phyloP scores from a whole-genome alignment of 2,888 invertebrate species.

The Troides oblongomaculatus region DNA sequence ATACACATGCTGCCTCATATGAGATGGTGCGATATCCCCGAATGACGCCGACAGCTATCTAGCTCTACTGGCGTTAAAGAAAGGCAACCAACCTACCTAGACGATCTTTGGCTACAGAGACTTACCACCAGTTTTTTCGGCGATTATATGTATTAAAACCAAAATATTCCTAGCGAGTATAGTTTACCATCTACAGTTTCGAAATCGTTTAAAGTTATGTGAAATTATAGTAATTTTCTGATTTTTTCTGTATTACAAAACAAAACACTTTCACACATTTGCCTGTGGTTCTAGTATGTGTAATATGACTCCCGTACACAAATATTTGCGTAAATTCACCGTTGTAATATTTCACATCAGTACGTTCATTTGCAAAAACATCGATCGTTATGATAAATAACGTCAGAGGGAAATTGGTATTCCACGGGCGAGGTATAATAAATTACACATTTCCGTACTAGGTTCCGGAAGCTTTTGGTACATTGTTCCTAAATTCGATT shows the following conservation, averaged over 20 bases:
- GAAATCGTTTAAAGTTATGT: too few relatives aligned
- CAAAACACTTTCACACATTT: too few relatives aligned
- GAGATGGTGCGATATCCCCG: not conserved
- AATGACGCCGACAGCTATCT: not conserved
- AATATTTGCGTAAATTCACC: too few relatives aligned
- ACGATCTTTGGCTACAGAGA: too few relatives aligned
- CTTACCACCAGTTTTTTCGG: too few relatives aligned
- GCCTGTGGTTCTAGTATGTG: too few relatives aligned
- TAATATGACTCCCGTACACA: too few relatives aligned
- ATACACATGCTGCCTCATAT: not conserved
- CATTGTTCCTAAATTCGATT: not conserved
- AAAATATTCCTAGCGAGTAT: too few relatives aligned
- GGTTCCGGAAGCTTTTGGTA: slow-evolving; percentile 2
- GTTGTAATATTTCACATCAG: slow-evolving; percentile 9
- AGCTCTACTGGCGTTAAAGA: not conserved
- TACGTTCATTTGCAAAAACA: slow-evolving; percentile 23
- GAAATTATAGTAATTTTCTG: too few relatives aligned
- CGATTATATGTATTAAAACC: too few relatives aligned
- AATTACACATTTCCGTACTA: slow-evolving; percentile 20
- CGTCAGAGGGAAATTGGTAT: slow-evolving; percentile 24
- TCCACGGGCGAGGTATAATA: slow-evolving; percentile 19
- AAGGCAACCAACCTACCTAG: not conserved
- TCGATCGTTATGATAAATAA: slow-evolving; percentile 26
- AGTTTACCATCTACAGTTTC: too few relatives aligned
- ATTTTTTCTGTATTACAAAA: too few relatives aligned